Evolutionary conservation across 2,888 invertebrate genomes (phyloP), one percentile per base, ranked within the genome.

Genomic region (Lasioglossum vierecki): DNA sequence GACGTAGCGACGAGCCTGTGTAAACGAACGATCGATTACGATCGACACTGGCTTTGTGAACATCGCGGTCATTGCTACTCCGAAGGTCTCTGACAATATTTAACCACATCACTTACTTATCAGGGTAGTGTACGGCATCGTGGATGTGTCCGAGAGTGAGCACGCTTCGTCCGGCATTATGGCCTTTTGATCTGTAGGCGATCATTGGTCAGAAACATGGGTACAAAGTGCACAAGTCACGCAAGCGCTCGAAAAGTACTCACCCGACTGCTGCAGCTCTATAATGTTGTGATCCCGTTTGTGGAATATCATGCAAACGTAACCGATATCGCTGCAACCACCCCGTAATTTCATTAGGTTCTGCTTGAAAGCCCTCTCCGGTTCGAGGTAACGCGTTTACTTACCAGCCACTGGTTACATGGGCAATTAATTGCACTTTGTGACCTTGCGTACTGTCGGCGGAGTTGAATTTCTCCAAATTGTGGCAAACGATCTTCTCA

Each of bases 341-440:
- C 35, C 46, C 4, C n/a, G 13, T 9, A 53, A 30, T 68, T 35
- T 44, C 35, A 11, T 18, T 71, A 46, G 4, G 35, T 44, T 26
- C 35, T n/a, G 18, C 1, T 41, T 13, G 11, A 11, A 41, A 13
- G 39, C 4, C 22, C 11, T 0, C 22, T 53, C 53, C 11, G 15
- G 2, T 35, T 18, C 39, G 5, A 49, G 9, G 8, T 73, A 35
- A n/a, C 44, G 18, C 5, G 15, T 70, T n/a, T 57, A 85, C 96
- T 96, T 92, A 98, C 97, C 97, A 98, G 95, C 97, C 97, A 63
- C 96, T 96, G 0, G 97, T 97, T 86, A 97, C 96, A 92, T 98
- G 97, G 0, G 97, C 97, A 8, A 97, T 97, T 72, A 97, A 95
- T 87, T 96, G 96, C 74, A 97, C 96, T 92, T 96, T 96, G 84